phyloP scores from a whole-genome alignment of 1,140 invertebrate genomes.

The Brachionus koreanus region DNA sequence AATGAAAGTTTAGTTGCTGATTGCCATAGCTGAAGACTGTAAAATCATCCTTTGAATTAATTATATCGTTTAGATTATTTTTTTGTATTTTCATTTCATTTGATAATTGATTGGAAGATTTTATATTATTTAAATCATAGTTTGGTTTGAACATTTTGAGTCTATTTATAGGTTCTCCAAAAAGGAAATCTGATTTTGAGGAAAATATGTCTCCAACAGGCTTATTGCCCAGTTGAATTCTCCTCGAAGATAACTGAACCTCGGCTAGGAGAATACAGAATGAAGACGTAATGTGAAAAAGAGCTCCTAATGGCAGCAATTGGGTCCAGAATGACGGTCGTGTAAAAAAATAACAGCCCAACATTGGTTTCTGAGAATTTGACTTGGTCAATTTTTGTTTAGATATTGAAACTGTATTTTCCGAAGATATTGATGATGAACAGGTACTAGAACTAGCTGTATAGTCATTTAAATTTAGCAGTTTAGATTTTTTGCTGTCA shows the following conservation, averaged over 20 bases:
- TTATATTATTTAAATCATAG: background rate
- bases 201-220: slow-evolving; percentile 38
- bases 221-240: slow-evolving; percentile 15
- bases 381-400: slow-evolving; percentile 28
- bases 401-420: slow-evolving; percentile 9
- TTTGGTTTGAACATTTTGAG: slow-evolving; percentile 9
- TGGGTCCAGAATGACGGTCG: background rate
- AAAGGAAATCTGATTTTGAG: slow-evolving; percentile 17
- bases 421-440: slow-evolving; percentile 20
- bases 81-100: background rate
- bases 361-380: background rate
- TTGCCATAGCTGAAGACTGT: background rate
- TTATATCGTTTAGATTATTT: background rate
- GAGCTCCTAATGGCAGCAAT: background rate
- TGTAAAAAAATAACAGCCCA: background rate
- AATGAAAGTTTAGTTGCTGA: background rate
- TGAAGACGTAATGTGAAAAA: background rate
- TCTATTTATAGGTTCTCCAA: slow-evolving; percentile 36
- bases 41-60: slow-evolving; percentile 40
- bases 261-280: slow-evolving; percentile 13
- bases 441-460: background rate
- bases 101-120: background rate
- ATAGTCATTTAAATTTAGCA: background rate
- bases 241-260: background rate
- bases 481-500: background rate